These are phyloP conservation scores for human (Homo sapiens) DNA, from an alignment of 2,113 vertebrate genomes.

Conservation along the genomic window DNA sequence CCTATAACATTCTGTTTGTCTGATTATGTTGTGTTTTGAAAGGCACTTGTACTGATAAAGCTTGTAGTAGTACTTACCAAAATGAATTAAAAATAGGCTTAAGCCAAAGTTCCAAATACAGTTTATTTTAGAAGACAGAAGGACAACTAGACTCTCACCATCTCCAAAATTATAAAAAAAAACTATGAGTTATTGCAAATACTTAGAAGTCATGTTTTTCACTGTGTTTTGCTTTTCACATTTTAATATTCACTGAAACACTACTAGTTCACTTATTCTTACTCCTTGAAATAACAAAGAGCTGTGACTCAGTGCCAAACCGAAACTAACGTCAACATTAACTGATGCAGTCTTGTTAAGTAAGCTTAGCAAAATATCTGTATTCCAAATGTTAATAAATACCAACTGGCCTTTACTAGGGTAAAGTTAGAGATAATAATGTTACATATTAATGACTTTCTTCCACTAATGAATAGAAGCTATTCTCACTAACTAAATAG, in stretches of 20 bases:
- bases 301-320: neutral
- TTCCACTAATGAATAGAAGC: constrained; percentile 4
- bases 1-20: neutral
- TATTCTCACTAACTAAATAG: neutral
- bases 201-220: neutral
- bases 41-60: neutral
- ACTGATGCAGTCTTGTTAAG: neutral
- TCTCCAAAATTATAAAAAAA: neutral
- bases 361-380: neutral
- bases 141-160: neutral
- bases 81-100: constrained; percentile 21
- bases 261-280: neutral
- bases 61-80: neutral
- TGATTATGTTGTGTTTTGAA: neutral
- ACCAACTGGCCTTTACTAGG: neutral
- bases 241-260: constrained; percentile 8
- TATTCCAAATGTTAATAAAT: constrained; percentile 54
- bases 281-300: neutral
- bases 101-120: neutral
- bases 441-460: constrained; percentile 34
- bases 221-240: neutral
- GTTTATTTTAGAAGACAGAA: constrained; percentile 6
- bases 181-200: neutral
- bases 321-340: neutral
- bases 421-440: neutral